Percentiles rank a stretch among this genome's conserved stretches.
These are phyloP conservation scores for Palythoa heliodiscus DNA, from an alignment of 92 coral and sea anemone genomes.

Conservation along the genomic window DNA sequence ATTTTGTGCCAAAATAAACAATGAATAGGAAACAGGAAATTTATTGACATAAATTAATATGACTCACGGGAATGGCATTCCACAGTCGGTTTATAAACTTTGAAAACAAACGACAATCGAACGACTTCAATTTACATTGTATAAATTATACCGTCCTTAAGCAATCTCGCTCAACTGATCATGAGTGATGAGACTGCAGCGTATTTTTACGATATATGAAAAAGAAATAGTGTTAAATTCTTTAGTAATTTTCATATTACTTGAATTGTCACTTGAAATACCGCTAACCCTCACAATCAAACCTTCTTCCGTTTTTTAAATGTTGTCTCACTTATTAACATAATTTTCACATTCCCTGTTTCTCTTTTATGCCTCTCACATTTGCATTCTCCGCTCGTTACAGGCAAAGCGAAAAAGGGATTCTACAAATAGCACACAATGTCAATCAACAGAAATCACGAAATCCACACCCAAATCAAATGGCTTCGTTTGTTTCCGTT, in stretches of 20 bases:
- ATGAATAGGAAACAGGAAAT: background rate
- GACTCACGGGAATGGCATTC: constrained; percentile 23
- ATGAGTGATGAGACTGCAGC: background rate
- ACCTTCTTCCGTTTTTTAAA: background rate
- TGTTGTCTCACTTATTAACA: background rate
- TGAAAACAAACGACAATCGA: background rate
- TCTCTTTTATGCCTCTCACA: background rate
- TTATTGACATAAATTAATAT: background rate
- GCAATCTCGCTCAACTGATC: background rate
- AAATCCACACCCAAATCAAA: constrained; percentile 23
- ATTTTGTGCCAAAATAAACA: constrained; percentile 2
- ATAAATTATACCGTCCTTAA: background rate
- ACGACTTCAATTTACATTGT: background rate
- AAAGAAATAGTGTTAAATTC: background rate
- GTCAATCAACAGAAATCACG: constrained; percentile 18
- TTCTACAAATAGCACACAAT: background rate
- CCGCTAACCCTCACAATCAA: background rate
- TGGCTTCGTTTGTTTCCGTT: background rate
- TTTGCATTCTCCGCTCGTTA: background rate
- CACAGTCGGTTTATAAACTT: background rate
- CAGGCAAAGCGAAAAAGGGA: background rate
- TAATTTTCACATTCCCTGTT: background rate
- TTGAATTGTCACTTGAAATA: background rate
- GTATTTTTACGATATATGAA: background rate
- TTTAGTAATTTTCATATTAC: background rate